Conservation (phyloP, 2,797 vertebrate species). For the Okamejei kenojei region DNA sequence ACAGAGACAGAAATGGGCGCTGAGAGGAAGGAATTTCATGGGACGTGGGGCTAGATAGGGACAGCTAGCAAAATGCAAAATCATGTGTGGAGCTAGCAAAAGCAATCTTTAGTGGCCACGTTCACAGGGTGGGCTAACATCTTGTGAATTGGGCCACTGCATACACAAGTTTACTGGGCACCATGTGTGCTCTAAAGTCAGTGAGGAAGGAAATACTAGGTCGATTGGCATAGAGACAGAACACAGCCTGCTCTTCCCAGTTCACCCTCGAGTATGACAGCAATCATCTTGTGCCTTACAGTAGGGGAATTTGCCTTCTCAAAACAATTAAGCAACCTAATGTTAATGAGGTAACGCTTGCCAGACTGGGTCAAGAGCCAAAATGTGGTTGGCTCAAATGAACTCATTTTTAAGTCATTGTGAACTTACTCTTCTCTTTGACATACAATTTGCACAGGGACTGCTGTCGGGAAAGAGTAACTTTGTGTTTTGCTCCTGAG, state of each 20-base stretch:
- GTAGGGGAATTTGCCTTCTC: constrained; percentile 42
- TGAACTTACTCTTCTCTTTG: constrained; percentile 59
- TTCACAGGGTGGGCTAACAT: not conserved
- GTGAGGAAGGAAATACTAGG: not conserved
- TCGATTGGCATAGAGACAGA: not conserved
- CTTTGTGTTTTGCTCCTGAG: constrained; percentile 63
- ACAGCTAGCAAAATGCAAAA: not conserved
- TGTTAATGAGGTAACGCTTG: constrained; percentile 51
- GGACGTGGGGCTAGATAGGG: not conserved
- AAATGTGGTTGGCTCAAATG: constrained; percentile 55
- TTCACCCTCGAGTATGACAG: not conserved
- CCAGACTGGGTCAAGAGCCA: constrained; percentile 56
- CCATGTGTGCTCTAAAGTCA: not conserved
- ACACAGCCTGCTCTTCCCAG: not conserved
- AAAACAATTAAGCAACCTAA: constrained; percentile 57
- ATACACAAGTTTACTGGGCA: not conserved
- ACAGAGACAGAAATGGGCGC: not conserved
- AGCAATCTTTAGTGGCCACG: not conserved
- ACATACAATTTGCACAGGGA: constrained; percentile 56
- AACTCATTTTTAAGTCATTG: constrained; percentile 64
- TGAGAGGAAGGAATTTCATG: not conserved
- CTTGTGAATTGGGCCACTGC: not conserved
- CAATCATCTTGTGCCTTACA: not conserved
- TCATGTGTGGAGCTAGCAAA: not conserved
- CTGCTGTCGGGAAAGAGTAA: constrained; percentile 68